Base-by-base conservation (phyloP, 2,797 vertebrate genomes). In the Ambastaia sidthimunki region DNA sequence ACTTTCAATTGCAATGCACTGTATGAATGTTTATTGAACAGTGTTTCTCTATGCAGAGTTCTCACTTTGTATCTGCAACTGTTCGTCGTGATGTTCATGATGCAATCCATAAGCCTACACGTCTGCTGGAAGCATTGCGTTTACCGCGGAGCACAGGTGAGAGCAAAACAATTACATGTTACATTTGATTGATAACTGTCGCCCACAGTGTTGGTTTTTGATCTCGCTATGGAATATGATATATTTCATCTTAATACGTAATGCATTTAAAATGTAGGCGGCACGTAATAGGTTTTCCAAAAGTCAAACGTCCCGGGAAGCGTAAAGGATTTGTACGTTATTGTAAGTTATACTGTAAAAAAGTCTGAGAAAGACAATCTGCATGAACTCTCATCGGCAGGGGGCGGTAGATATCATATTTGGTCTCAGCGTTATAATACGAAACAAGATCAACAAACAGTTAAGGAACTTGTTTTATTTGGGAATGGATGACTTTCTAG, bases 121-220 rank as follows among this genome's bases (percentile, higher is more conserved):
- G 87, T 7, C 63, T 94, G 76, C 91, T 94, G 59, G 88, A 83
- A 3, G 89, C 86, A 25, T 90, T 93, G 25, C 86, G 84, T 83
- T 89, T 94, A 88, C 92, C 92, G 83, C 86, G 83, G 21, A 85
- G 89, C 52, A 94, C 93, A 93, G 94, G 94, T 95, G 88, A 34
- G 88, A 28, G 18, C n/a, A 1, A n/a, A 54, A n/a, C 48, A n/a
- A 25, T 50, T 16, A 25, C 52, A 7, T 7, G 16, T 15, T 15
- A 28, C 15, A 13, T 37, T 47, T 74, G 41, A 70, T 71, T 70
- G 76, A 28, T 44, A 78, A 16, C 55, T 60, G 67, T 52, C 57
- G 15, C 21, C 55, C 21, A 3, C 1, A 65, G 12, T 34, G 16
- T n/a, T n/a, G 21, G 15, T 19, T 11, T 3, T 21, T 25, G 31